Conservation (phyloP, 2,888 invertebrate species). For the Dynastes maya region DNA sequence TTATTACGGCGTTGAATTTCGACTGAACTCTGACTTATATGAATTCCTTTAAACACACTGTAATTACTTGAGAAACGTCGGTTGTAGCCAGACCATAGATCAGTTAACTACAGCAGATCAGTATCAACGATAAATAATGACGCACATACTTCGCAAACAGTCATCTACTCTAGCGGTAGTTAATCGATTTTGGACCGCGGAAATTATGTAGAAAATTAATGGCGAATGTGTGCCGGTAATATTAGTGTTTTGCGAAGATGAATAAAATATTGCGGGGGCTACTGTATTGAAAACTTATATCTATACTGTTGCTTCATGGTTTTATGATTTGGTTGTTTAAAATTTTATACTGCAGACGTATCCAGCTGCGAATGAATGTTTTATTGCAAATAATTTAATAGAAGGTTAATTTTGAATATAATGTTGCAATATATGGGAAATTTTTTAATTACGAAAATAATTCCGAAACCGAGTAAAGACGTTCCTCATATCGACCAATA, state of each 20-base stretch:
- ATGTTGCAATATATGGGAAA: no score
- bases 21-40: conserved; percentile 1
- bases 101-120: neutral
- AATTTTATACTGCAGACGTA: no score
- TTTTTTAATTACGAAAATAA: no score
- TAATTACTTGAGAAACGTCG: neutral
- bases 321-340: no score
- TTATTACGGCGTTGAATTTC: no score
- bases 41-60: neutral
- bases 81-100: neutral
- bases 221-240: neutral
- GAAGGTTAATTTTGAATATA: no score
- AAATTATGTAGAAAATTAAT: conserved; percentile 1
- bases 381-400: no score
- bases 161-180: neutral
- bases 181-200: neutral
- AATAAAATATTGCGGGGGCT: neutral
- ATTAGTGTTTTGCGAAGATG: neutral
- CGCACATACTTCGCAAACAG: neutral
- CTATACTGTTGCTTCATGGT: neutral
- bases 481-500: no score
- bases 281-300: neutral
- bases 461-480: no score
- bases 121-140: neutral
- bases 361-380: no score